A percentile compares a stretch with the other conserved stretches of the same genome.
phyloP scores from a whole-genome alignment of 2,113 vertebrate genomes.

The Aegithalos caudatus region DNA sequence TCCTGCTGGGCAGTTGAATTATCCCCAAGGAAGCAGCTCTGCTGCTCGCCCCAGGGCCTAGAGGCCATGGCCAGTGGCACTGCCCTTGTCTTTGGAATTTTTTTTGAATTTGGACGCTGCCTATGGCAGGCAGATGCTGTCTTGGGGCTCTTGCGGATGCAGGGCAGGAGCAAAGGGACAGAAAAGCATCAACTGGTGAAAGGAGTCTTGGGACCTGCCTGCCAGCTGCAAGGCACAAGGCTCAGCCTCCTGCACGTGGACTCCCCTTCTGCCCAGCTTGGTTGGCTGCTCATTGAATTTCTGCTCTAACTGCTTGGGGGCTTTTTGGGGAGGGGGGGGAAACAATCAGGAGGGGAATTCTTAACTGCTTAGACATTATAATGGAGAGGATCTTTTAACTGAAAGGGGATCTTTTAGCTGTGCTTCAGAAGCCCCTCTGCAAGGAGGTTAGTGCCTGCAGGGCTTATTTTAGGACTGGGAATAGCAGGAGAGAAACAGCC shows the following conservation, averaged over 20 bases:
- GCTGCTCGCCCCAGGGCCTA: fast-evolving
- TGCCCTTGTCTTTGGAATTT: neutral
- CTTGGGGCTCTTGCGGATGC: neutral
- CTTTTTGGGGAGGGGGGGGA: neutral
- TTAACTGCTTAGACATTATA: neutral
- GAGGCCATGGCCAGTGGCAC: fast-evolving
- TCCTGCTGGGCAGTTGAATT: neutral
- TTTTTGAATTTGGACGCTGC: fast-evolving
- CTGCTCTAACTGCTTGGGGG: neutral
- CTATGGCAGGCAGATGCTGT: neutral
- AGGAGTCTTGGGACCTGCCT: neutral
- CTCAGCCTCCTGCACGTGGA: neutral
- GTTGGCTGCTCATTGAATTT: neutral
- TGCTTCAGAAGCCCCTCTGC: neutral
- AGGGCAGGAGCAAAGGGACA: neutral
- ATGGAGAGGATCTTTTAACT: neutral
- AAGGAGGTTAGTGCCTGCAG: neutral
- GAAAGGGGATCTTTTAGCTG: neutral
- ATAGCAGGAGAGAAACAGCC: neutral
- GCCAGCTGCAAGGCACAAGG: neutral
- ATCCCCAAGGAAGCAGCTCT: neutral
- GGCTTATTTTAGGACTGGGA: neutral
- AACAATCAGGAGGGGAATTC: neutral
- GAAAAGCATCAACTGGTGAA: neutral
- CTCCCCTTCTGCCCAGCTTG: neutral